phyloP scores from a whole-genome alignment of 2,113 vertebrate genomes.

The Axis porcinus region DNA sequence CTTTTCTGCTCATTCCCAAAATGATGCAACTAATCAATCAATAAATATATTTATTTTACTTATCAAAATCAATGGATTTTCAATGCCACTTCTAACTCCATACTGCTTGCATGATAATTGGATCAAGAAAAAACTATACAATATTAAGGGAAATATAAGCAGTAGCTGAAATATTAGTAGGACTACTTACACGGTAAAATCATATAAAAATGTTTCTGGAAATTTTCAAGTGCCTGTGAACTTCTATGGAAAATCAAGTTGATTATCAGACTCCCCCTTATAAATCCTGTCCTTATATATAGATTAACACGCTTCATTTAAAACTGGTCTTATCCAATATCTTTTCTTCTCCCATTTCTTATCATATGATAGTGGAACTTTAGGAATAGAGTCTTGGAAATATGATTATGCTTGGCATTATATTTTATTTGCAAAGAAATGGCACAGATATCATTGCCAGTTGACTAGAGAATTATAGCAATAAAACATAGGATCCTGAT shows the following conservation, averaged over 20 bases:
- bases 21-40: neutral
- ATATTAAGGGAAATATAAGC: neutral
- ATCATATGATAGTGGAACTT: neutral
- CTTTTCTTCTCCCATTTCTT: neutral
- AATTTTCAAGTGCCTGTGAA: neutral
- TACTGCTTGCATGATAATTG: neutral
- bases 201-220: neutral
- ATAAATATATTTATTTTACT: neutral
- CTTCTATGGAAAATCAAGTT: neutral
- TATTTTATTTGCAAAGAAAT: neutral
- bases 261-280: neutral
- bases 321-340: neutral
- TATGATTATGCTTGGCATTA: neutral
- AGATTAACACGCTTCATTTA: neutral
- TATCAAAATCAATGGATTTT: neutral
- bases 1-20: neutral
- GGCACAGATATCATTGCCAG: neutral
- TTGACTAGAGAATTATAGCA: neutral
- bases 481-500: neutral
- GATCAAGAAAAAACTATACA: neutral
- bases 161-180: neutral
- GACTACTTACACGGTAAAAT: neutral
- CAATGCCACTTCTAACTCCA: neutral
- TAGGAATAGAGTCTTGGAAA: neutral
- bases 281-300: neutral